Conservation (phyloP, 2,797 vertebrate species). For the Salarias fasciatus region DNA sequence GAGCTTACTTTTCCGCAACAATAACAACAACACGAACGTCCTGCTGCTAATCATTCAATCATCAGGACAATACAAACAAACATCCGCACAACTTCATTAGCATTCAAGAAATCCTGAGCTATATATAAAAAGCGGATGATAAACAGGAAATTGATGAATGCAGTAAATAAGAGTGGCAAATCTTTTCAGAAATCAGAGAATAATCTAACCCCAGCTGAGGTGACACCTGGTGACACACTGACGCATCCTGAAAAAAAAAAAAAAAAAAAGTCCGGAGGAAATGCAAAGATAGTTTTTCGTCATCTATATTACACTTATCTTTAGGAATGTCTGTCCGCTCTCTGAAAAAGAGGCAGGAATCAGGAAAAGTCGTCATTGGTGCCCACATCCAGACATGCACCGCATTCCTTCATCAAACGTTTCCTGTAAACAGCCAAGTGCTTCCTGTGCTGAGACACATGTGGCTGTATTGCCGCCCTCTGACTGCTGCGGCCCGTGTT, state of each 20-base stretch:
- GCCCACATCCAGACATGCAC: slow-evolving; percentile 49
- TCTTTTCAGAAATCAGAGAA: slow-evolving; percentile 53
- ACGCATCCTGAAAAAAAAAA: slow-evolving; percentile 45
- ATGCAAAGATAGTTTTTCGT: slow-evolving; percentile 28
- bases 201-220: slow-evolving; percentile 57
- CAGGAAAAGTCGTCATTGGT: slow-evolving; percentile 76
- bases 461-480: slow-evolving; percentile 50
- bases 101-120: slow-evolving; percentile 65
- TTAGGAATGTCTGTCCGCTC: slow-evolving; percentile 68
- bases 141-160: slow-evolving; percentile 81
- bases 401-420: slow-evolving; percentile 74
- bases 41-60: slow-evolving; percentile 59
- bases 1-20: slow-evolving; percentile 46
- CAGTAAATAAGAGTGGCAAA: slow-evolving; percentile 68
- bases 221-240: slow-evolving; percentile 71
- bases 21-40: slow-evolving; percentile 34
- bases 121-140: slow-evolving; percentile 70
- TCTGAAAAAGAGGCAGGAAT: slow-evolving; percentile 73
- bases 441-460: slow-evolving; percentile 75
- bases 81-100: slow-evolving; percentile 78
- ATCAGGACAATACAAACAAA: slow-evolving; percentile 75
- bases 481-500: slow-evolving; percentile 37
- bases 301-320: slow-evolving; percentile 47
- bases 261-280: slow-evolving; percentile 38
- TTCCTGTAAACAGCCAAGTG: slow-evolving; percentile 86